phyloP scores from a whole-genome alignment of 2,797 vertebrate genomes.

The Siniperca undulata region DNA sequence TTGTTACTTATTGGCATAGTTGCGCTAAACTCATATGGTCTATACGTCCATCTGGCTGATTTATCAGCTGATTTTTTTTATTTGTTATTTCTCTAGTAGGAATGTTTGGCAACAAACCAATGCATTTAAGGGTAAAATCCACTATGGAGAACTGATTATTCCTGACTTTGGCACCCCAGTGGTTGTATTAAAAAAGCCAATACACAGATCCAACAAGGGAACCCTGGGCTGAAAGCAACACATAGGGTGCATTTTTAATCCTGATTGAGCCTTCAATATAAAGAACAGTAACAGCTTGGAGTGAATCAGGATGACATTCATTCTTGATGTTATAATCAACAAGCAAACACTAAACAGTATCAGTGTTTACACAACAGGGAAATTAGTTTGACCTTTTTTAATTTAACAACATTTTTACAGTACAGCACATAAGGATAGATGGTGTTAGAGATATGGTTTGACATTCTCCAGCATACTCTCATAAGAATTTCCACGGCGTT shows the following conservation, averaged over 20 bases:
- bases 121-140: not conserved
- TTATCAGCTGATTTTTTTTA: no score
- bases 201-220: not conserved
- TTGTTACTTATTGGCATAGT: no score
- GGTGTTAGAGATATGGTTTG: not conserved
- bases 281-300: not conserved
- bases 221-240: not conserved
- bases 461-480: constrained; percentile 14
- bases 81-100: no score
- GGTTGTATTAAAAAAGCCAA: not conserved
- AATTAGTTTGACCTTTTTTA: constrained; percentile 29
- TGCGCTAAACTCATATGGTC: no score
- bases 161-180: not conserved
- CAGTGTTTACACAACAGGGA: not conserved
- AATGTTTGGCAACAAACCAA: not conserved
- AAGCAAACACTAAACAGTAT: not conserved
- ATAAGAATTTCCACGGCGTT: constrained; percentile 3
- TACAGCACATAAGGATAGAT: not conserved
- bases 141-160: not conserved
- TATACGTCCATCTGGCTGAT: no score
- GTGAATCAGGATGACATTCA: not conserved
- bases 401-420: constrained; percentile 13
- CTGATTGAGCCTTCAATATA: not conserved
- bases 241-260: not conserved
- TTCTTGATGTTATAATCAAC: constrained; percentile 14